phyloP scores from a whole-genome alignment of 2,797 vertebrate genomes.

The Sarcophilus harrisii region DNA sequence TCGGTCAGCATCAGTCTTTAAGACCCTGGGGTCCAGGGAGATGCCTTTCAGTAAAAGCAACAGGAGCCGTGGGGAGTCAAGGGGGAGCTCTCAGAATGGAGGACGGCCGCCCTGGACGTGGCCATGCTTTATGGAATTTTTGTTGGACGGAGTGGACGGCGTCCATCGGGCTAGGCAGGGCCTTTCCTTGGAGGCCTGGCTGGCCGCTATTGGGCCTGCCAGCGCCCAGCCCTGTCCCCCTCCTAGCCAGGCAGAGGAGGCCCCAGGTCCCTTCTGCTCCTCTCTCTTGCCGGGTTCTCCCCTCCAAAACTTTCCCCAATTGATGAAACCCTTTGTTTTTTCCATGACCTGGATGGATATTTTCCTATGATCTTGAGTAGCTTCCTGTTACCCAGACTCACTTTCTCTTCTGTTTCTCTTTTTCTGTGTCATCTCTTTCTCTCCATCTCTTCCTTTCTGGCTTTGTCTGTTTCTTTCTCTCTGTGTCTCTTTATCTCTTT shows the following conservation, averaged over 20 bases:
- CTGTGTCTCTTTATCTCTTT: too few relatives aligned
- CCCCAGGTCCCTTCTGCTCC: fast-evolving
- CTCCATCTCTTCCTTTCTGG: too few relatives aligned
- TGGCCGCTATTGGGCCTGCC: background rate
- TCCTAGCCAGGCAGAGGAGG: background rate
- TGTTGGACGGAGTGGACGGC: too few relatives aligned
- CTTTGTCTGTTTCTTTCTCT: too few relatives aligned
- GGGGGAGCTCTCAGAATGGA: background rate
- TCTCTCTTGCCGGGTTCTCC: background rate
- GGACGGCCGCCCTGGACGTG: background rate
- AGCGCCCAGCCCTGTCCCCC: background rate
- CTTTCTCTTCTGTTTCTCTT: background rate
- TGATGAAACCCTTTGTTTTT: background rate
- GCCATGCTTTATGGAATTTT: too few relatives aligned
- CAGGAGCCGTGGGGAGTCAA: background rate
- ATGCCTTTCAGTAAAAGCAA: background rate
- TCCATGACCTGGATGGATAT: background rate
- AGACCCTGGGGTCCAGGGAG: background rate
- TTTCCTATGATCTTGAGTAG: background rate
- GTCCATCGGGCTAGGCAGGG: too few relatives aligned
- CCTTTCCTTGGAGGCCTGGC: too few relatives aligned
- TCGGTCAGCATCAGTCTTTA: background rate
- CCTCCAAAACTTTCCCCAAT: background rate
- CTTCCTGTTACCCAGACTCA: background rate
- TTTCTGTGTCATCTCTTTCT: too few relatives aligned